Percentiles rank a stretch among this genome's conserved stretches.
Evolutionary conservation across 2,113 vertebrate genomes (phyloP).

Genomic region (Heptranchias perlo): DNA sequence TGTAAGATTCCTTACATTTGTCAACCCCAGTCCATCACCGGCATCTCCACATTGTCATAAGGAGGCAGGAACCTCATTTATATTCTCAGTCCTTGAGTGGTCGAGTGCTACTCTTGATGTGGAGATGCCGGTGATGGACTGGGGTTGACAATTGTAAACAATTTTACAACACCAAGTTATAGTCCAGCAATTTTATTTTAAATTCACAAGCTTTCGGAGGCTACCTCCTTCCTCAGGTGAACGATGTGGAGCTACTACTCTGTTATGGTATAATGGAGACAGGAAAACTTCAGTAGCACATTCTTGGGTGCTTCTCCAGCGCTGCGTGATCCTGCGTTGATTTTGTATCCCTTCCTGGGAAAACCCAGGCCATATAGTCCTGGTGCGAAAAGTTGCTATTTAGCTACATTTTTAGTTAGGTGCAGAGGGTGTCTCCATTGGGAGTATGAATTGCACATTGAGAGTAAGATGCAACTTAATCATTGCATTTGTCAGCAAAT

Average conservation of each 20-base stretch:
- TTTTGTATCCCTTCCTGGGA: not conserved
- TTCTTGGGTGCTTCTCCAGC: not conserved
- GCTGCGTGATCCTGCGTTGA: not conserved
- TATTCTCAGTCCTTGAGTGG: not conserved
- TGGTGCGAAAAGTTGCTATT: not conserved
- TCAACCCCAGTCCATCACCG: too few species aligned
- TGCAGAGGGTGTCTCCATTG: not conserved
- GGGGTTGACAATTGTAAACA: too few species aligned
- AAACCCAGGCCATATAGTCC: not conserved
- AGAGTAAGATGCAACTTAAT: not conserved
- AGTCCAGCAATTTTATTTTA: too few species aligned
- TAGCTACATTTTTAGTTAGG: not conserved
- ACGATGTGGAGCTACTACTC: too few species aligned
- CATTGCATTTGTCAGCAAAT: not conserved
- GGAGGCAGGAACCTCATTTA: not conserved
- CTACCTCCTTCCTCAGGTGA: too few species aligned
- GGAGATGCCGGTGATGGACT: too few species aligned
- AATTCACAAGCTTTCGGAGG: too few species aligned
- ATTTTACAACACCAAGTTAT: too few species aligned
- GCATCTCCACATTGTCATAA: too few species aligned
- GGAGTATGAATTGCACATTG: not conserved
- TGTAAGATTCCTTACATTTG: too few species aligned
- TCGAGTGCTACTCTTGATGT: too few species aligned
- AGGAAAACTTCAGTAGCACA: not conserved
- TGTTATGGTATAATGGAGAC: not conserved